These are phyloP conservation scores for Chrysolina oricalcia DNA, from an alignment of 2,888 invertebrate genomes.

Conservation along the genomic window DNA sequence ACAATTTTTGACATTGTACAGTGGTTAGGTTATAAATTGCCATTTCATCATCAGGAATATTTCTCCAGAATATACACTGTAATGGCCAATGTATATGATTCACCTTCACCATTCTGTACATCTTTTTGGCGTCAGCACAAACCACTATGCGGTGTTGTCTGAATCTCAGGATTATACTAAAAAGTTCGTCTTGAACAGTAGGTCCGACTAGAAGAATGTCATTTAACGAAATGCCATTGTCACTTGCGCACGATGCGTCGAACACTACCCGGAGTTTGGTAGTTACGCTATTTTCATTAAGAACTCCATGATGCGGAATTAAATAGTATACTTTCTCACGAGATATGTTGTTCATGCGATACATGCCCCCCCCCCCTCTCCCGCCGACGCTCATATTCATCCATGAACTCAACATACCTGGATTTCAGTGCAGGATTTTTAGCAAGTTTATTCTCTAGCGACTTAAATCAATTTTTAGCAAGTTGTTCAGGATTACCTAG, in stretches of 20 bases:
- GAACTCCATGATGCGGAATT: no score
- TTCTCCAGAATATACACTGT: no score
- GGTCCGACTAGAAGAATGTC: slow-evolving; percentile 34
- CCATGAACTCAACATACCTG: not conserved
- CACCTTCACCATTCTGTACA: no score
- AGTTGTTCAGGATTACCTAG: slow-evolving; percentile 35
- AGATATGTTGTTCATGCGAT: no score
- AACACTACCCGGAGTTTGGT: not conserved
- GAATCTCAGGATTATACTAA: no score
- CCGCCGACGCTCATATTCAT: no score
- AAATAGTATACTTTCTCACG: no score
- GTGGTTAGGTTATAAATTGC: slow-evolving; percentile 33
- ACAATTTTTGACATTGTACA: not conserved
- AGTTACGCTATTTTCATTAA: no score
- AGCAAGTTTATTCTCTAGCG: not conserved
- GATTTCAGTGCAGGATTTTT: not conserved
- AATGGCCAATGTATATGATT: no score
- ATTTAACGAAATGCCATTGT: slow-evolving; percentile 29
- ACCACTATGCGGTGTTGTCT: slow-evolving; percentile 31
- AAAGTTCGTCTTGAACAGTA: slow-evolving; percentile 31
- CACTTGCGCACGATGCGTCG: slow-evolving; percentile 66
- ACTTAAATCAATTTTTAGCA: slow-evolving; percentile 42
- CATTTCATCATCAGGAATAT: no score
- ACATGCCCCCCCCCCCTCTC: no score
- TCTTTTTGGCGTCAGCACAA: no score